Evolutionary conservation across 2,113 vertebrate genomes (phyloP).

Genomic region (Platysternon megacephalum): DNA sequence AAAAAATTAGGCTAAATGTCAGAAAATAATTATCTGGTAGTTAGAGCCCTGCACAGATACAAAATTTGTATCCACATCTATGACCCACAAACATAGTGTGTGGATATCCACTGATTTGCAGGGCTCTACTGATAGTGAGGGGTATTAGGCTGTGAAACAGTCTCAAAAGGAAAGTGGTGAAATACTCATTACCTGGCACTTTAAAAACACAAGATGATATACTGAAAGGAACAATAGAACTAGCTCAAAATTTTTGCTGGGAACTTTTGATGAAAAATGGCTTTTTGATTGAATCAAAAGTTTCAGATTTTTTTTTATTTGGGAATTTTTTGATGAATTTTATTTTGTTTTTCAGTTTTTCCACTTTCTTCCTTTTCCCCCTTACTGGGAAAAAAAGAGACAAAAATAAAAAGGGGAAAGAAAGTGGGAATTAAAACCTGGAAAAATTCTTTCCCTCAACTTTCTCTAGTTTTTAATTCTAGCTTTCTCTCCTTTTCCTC

Average conservation of each 20-base stretch:
- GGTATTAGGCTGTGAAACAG: too few relatives aligned
- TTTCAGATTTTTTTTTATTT: background rate
- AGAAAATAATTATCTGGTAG: too few relatives aligned
- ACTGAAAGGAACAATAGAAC: background rate
- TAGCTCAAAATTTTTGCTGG: background rate
- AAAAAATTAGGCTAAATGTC: too few relatives aligned
- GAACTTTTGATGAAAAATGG: background rate
- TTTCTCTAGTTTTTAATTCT: background rate
- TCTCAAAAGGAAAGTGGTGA: background rate
- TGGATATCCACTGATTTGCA: too few relatives aligned
- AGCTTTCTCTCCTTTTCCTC: background rate
- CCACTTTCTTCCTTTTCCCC: background rate
- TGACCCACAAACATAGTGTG: too few relatives aligned
- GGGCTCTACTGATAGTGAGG: too few relatives aligned
- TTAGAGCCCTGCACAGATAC: too few relatives aligned
- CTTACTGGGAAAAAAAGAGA: background rate
- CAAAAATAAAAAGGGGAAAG: background rate
- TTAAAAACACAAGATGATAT: background rate
- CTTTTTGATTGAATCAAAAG: background rate
- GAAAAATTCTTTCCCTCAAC: rapidly evolving
- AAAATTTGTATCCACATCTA: too few relatives aligned
- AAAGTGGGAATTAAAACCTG: background rate
- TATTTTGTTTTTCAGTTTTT: rapidly evolving
- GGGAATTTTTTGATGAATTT: background rate
- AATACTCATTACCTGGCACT: background rate